Conservation (phyloP, 2,113 vertebrate genomes). For the Phalacrocorax aristotelis region DNA sequence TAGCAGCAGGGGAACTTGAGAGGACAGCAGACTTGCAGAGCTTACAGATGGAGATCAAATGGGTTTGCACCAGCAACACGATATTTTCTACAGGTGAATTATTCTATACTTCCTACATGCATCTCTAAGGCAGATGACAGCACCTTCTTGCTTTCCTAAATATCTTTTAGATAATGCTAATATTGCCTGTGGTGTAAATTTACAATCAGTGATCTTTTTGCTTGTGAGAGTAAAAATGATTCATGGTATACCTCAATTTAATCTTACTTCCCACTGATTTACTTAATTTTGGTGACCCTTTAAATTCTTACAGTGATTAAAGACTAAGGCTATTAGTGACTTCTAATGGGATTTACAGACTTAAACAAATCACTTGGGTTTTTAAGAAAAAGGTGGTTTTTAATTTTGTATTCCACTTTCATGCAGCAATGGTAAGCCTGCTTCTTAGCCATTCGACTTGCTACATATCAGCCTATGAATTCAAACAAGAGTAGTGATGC, state of each 20-base stretch:
- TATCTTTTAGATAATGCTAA: background rate
- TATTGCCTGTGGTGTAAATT: background rate
- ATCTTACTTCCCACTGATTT: background rate
- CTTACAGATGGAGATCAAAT: background rate
- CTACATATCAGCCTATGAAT: background rate
- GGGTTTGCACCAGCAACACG: background rate
- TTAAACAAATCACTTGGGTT: background rate
- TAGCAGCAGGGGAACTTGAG: background rate
- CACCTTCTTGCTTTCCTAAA: background rate
- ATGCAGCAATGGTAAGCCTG: background rate
- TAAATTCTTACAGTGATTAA: background rate
- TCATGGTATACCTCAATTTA: background rate
- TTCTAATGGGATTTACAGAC: background rate
- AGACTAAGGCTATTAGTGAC: background rate
- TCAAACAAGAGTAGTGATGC: background rate
- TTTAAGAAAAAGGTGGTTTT: background rate
- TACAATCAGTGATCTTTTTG: background rate
- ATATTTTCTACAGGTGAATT: background rate
- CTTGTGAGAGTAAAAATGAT: background rate
- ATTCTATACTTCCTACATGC: background rate
- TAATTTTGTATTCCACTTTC: background rate
- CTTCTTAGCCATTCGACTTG: background rate
- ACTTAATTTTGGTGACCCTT: background rate
- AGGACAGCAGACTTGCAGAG: background rate
- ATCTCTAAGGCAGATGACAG: background rate